Evolutionary conservation across 2,797 vertebrate genomes (phyloP), one percentile per base, ranked within the genome.

Genomic region (Avahi laniger): DNA sequence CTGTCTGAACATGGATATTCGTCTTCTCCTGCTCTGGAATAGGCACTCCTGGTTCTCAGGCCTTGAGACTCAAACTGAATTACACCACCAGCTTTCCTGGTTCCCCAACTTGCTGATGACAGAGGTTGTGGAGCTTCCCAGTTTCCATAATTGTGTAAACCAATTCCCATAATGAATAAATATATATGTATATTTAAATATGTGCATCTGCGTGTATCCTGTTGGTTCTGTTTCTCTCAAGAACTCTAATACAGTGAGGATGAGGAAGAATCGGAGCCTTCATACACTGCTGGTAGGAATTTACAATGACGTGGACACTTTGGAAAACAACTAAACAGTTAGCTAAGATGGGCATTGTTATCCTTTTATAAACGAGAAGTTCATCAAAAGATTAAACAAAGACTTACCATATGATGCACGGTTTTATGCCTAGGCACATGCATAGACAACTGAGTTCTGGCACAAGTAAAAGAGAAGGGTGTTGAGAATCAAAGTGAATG

Each of bases 371-470:
- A 35, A 89, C 43, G 8, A 93, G 22, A 43, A 63, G 8, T 87
- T 94, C 59, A 95, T 59, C 63, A 63, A 92, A 90, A 92, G 18
- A 14, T 38, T 78, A 88, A 73, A 88, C 43, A 75, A 3, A 52
- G 28, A 67, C 9, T 65, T 87, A 79, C 24, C 15, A 2, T 38
- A n/a, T 20, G 22, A 75, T 46, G 12, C n/a, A 84, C 33, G 54
- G 75, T 90, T 91, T 41, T 5, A 88, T 35, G 79, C 43, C 50
- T 52, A 88, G 92, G 59, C 30, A 81, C 43, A 38, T 7, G 73
- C 43, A 28, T 7, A 79, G 35, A 67, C 43, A 33, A 22, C 22
- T 33, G n/a, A 91, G 46, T 41, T 83, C 63, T 91, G 28, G 59
- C 28, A 57, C 2, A 28, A 54, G 54, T 48, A 28, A 87, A 80